Evolutionary conservation across 2,888 invertebrate genomes (phyloP).

Genomic region (Carcina quercana): DNA sequence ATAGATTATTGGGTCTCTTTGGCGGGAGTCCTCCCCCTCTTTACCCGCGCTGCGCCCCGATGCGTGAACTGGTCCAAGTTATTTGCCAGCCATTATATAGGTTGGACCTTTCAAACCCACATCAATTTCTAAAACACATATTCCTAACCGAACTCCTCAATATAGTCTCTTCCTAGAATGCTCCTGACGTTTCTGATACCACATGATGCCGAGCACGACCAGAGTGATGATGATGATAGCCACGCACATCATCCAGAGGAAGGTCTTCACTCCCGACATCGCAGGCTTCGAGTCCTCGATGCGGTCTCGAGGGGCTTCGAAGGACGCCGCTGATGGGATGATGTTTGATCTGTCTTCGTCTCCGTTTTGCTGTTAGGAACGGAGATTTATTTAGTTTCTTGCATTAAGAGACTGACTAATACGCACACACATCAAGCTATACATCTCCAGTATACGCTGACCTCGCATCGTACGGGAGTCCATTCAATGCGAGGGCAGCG

Average conservation of each 20-base stretch:
- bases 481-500: too few relatives aligned
- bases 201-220: constrained; percentile 91
- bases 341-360: constrained; percentile 87
- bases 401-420: too few relatives aligned
- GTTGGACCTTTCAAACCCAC: background rate
- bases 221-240: constrained; percentile 88
- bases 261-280: constrained; percentile 93
- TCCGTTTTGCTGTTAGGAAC: constrained; percentile 74
- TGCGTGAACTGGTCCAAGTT: too few relatives aligned
- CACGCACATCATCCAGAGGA: constrained; percentile 89
- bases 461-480: too few relatives aligned
- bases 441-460: too few relatives aligned
- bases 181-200: constrained; percentile 94
- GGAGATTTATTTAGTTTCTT: too few relatives aligned
- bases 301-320: constrained; percentile 93
- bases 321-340: constrained; percentile 90
- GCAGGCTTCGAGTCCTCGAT: constrained; percentile 91
- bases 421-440: too few relatives aligned
- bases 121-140: background rate
- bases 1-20: too few relatives aligned
- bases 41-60: too few relatives aligned
- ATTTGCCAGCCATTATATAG: too few relatives aligned
- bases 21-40: too few relatives aligned
- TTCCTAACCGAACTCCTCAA: constrained; percentile 23
- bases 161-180: constrained; percentile 89